phyloP scores from a whole-genome alignment of 2,888 invertebrate species.

The Abrostola triplasia region DNA sequence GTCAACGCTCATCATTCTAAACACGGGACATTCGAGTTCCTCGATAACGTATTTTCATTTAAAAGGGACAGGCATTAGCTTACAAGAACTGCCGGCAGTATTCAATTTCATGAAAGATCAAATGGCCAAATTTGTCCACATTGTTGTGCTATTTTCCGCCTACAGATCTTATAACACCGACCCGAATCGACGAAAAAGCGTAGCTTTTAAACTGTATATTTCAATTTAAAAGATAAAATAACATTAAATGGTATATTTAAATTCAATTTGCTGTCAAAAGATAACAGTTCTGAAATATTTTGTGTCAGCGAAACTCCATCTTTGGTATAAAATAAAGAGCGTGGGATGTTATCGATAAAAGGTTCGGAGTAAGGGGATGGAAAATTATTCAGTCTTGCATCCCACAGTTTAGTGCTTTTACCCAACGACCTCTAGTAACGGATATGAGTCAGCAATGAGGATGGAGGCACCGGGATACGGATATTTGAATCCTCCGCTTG shows the following conservation, averaged over 20 bases:
- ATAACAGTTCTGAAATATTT: constrained; percentile 14
- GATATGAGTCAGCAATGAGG: constrained; percentile 44
- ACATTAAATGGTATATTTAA: constrained; percentile 8
- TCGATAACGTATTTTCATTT: constrained; percentile 4
- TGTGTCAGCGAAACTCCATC: constrained; percentile 13
- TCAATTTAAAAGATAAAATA: constrained; percentile 4
- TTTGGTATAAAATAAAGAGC: constrained; percentile 15
- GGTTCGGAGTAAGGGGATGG: background rate
- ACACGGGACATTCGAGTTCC: background rate
- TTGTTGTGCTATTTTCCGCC: constrained; percentile 10
- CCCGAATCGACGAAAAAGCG: background rate
- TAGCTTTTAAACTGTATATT: constrained; percentile 16
- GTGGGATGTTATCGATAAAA: constrained; percentile 1
- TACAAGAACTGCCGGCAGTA: background rate
- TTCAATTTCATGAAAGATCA: constrained; percentile 11
- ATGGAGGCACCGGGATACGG: constrained; percentile 34
- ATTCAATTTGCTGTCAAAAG: constrained; percentile 18
- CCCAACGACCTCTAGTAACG: constrained; percentile 17
- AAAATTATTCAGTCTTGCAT: constrained; percentile 12
- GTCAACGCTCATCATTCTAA: background rate
- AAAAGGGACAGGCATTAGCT: constrained; percentile 1
- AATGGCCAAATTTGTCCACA: constrained; percentile 13
- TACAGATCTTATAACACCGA: background rate
- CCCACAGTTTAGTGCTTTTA: constrained; percentile 26
- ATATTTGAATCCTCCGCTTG: constrained; percentile 40